A percentile compares a stretch with the other conserved stretches of the same genome.
These are phyloP conservation scores for Corydoras maculifer DNA, from an alignment of 2,113 vertebrate species.

Conservation along the genomic window DNA sequence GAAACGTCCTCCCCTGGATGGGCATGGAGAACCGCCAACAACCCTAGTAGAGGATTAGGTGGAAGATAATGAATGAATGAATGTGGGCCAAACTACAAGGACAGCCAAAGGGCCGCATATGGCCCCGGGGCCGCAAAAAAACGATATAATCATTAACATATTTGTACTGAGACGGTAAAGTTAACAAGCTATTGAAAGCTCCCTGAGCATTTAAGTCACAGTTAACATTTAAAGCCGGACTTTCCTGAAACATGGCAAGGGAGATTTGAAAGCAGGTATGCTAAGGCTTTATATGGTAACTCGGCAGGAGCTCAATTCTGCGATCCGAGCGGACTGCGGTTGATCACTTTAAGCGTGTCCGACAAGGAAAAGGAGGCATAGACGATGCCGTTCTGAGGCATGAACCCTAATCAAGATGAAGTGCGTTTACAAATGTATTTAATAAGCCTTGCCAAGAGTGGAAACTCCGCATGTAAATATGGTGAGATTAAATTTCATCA, in stretches of 20 bases:
- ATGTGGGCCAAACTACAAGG: too few species aligned
- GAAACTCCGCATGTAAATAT: constrained; percentile 34
- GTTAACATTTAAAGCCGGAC: constrained; percentile 13
- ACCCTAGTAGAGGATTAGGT: too few species aligned
- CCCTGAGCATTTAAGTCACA: background rate
- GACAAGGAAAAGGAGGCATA: constrained; percentile 12
- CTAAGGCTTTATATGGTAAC: constrained; percentile 7
- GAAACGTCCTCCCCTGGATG: too few species aligned
- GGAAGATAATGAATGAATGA: too few species aligned
- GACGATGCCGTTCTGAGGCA: constrained; percentile 22
- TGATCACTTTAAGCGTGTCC: constrained; percentile 25
- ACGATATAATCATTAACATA: too few species aligned
- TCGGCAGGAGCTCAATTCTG: constrained; percentile 1
- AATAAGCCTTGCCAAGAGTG: constrained; percentile 32
- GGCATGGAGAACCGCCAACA: too few species aligned
- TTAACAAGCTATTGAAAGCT: too few species aligned
- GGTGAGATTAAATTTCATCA: constrained; percentile 38
- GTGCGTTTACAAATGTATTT: constrained; percentile 38
- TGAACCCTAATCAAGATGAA: constrained; percentile 37
- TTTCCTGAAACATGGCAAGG: constrained; percentile 17
- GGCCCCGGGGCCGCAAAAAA: too few species aligned
- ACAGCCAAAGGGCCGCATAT: too few species aligned
- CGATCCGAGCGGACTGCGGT: constrained; percentile 4
- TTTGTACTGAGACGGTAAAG: too few species aligned
- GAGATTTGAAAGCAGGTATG: constrained; percentile 22